These are phyloP conservation scores for Aplocera efformata DNA, from an alignment of 2,888 invertebrate species.

Conservation along the genomic window DNA sequence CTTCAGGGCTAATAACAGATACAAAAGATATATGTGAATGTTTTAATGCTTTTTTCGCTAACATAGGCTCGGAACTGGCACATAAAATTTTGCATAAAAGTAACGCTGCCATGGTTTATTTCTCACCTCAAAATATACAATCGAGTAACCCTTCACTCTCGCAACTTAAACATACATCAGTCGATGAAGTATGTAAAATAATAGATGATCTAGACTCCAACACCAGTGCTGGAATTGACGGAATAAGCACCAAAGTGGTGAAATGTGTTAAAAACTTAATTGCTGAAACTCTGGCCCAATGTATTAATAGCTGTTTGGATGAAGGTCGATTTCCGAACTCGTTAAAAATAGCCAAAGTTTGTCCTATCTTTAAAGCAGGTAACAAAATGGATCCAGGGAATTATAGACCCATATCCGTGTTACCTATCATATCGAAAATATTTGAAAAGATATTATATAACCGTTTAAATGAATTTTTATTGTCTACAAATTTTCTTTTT, in stretches of 20 bases:
- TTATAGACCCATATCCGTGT: too few species aligned
- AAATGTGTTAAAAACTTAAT: slow-evolving; percentile 12
- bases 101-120: too few species aligned
- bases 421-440: too few species aligned
- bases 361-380: neutral
- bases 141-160: too few species aligned
- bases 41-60: neutral
- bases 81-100: neutral
- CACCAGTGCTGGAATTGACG: slow-evolving; percentile 13
- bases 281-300: neutral
- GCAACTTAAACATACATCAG: neutral
- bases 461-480: too few species aligned
- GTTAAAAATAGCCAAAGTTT: slow-evolving; percentile 8
- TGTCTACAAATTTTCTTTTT: too few species aligned
- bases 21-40: neutral
- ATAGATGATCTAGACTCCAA: slow-evolving; percentile 8
- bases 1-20: neutral
- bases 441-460: too few species aligned
- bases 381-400: too few species aligned
- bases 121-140: too few species aligned
- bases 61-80: neutral
- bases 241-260: slow-evolving; percentile 9
- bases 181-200: slow-evolving; percentile 7
- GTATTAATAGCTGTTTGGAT: slow-evolving; percentile 3
- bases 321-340: slow-evolving; percentile 2